Evolutionary conservation across 2,888 invertebrate species (phyloP), one percentile per base, ranked within the genome.

Genomic region (Hirtodrosophila cameraria): DNA sequence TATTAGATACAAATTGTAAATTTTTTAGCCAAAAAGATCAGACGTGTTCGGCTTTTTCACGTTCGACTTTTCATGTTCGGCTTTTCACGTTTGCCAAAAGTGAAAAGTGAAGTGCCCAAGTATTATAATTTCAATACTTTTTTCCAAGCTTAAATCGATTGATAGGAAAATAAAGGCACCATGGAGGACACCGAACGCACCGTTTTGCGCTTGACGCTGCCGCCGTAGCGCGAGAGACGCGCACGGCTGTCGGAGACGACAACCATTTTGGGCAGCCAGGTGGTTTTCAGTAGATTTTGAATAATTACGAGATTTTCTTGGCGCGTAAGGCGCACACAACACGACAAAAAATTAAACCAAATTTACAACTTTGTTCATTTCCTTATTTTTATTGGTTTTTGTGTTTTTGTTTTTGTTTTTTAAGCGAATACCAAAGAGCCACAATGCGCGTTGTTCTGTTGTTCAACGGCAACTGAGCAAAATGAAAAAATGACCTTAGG

Each of bases 191-290:
- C n/a, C n/a, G 1, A 25, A 45, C 87, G 50, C 76, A 89, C 89
- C 89, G 87, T 89, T 86, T 89, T 89, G 39, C 86, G 81, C 60
- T 90, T 90, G 18, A 89, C 82, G 75, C 89, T 89, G 72, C 88
- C 81, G 59, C 64, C 77, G 50, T 89, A 87, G 55, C 87, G 90
- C 66, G 87, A 82, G 63, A 89, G 71, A 45, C 89, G 88, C 58
- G 88, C 77, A 4, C 89, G 88, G 71, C 70, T 90, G 58, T 89
- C 88, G 48, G 89, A 86, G 36, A 89, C 89, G 79, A 89, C 89
- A 76, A 89, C 89, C 89, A 89, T 89, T 65, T 83, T 82, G 69
- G 71, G 68, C 73, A 76, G 58, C 57, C 75, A 73, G 23, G 59
- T 20, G 61, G 60, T 81, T 52, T 69, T 71, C 54, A 75, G 71